These are phyloP conservation scores for Xylocampa areola DNA, from an alignment of 2,888 invertebrate genomes.

Conservation along the genomic window DNA sequence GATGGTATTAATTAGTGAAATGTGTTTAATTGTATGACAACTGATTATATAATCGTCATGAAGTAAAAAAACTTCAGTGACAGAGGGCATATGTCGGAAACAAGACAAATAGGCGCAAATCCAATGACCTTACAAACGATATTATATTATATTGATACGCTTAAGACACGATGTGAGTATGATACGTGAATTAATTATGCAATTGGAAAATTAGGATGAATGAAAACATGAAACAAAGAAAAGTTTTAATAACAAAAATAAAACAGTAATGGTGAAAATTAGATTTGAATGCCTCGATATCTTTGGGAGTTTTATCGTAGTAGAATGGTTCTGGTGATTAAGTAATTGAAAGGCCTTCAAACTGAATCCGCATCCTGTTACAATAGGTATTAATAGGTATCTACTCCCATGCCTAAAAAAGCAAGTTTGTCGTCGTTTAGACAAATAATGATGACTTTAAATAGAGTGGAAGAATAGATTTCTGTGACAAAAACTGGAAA, in stretches of 20 bases:
- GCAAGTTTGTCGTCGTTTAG: no score
- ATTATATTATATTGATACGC: constrained; percentile 36
- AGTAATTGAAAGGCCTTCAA: no score
- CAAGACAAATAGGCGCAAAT: constrained; percentile 66
- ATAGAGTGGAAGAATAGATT: neutral
- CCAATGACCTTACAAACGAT: constrained; percentile 63
- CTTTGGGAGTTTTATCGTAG: no score
- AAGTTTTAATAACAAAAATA: neutral
- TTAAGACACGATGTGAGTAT: constrained; percentile 14
- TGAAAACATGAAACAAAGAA: neutral
- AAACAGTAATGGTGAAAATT: neutral
- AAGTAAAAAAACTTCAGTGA: constrained; percentile 59
- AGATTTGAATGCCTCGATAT: no score
- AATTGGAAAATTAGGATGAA: constrained; percentile 24
- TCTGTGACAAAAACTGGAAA: constrained; percentile 16
- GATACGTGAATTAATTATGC: constrained; percentile 16
- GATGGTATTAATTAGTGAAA: no score
- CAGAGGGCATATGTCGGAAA: constrained; percentile 42
- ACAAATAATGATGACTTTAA: no score
- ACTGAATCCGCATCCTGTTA: no score
- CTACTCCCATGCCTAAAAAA: no score
- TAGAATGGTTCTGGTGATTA: no score
- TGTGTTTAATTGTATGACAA: no score
- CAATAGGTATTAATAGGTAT: no score
- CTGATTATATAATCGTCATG: constrained; percentile 27